A percentile compares a stretch with the other conserved stretches of the same genome.
phyloP scores from a whole-genome alignment of 1,140 invertebrate species.

The Cecropterus lyciades region DNA sequence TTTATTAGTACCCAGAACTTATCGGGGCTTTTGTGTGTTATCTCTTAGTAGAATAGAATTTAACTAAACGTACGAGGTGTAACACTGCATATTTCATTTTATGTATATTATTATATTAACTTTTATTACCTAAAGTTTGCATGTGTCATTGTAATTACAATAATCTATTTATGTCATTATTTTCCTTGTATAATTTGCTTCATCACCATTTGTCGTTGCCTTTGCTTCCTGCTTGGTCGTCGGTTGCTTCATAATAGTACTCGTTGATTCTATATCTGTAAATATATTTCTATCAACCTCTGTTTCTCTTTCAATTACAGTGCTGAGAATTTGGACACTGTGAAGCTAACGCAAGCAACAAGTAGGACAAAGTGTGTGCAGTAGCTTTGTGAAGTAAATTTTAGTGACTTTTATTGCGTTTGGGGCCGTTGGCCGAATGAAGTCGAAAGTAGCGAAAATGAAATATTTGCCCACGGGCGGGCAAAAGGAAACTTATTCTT shows the following conservation, averaged over 20 bases:
- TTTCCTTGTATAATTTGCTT: slow-evolving; percentile 27
- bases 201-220: slow-evolving; percentile 8
- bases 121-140: not conserved
- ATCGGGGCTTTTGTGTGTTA: not conserved
- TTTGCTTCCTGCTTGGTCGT: slow-evolving; percentile 15
- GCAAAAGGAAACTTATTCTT: slow-evolving; percentile 80
- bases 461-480: slow-evolving; percentile 82
- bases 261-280: slow-evolving; percentile 45
- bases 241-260: slow-evolving; percentile 12
- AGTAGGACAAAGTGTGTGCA: slow-evolving; percentile 31
- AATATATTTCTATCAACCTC: slow-evolving; percentile 52
- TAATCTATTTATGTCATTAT: slow-evolving; percentile 9
- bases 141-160: not conserved
- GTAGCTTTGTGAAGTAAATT: slow-evolving; percentile 37
- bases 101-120: not conserved
- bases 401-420: slow-evolving; percentile 39
- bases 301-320: slow-evolving; percentile 72
- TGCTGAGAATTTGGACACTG: slow-evolving; percentile 41
- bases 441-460: slow-evolving; percentile 81
- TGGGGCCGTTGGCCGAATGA: slow-evolving; percentile 64
- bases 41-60: not conserved
- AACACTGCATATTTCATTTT: slow-evolving; percentile 5
- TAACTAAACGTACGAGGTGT: slow-evolving; percentile 15
- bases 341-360: slow-evolving; percentile 29
- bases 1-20: not conserved